Evolutionary conservation across 2,113 vertebrate genomes (phyloP).

Genomic region (Thunnus maccoyii): DNA sequence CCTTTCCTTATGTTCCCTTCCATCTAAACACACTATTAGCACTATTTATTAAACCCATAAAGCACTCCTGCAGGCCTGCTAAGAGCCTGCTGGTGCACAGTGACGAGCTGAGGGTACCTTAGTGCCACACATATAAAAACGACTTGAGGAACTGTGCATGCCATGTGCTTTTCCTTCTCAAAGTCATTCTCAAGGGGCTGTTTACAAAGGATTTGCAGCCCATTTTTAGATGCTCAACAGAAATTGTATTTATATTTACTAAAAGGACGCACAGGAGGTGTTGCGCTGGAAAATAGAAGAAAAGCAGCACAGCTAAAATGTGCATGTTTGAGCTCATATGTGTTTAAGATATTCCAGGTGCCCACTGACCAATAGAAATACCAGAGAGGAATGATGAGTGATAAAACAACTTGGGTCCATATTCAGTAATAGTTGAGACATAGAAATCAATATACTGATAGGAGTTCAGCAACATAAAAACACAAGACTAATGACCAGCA

Average conservation of each 20-base stretch:
- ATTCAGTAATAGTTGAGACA: too few species aligned
- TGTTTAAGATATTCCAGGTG: too few species aligned
- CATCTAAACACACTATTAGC: slow-evolving; percentile 56
- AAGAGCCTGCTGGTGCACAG: slow-evolving; percentile 38
- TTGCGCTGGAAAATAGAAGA: not conserved
- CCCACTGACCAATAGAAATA: too few species aligned
- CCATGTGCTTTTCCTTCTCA: not conserved
- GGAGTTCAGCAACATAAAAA: too few species aligned
- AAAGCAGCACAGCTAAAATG: not conserved
- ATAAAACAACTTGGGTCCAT: too few species aligned
- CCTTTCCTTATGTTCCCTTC: slow-evolving; percentile 14
- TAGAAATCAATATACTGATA: too few species aligned
- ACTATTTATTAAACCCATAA: slow-evolving; percentile 72
- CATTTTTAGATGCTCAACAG: not conserved
- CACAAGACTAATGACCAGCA: too few species aligned
- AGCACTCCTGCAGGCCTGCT: slow-evolving; percentile 49
- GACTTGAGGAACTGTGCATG: not conserved
- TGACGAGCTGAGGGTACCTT: slow-evolving; percentile 33
- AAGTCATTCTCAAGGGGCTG: not conserved
- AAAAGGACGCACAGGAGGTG: not conserved
- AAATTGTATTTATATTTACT: not conserved
- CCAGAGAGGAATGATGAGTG: too few species aligned
- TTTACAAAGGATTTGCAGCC: not conserved
- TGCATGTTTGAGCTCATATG: not conserved
- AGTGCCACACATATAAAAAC: slow-evolving; percentile 25